A percentile compares a stretch with the other conserved stretches of the same genome.
phyloP scores from a whole-genome alignment of 2,888 invertebrate genomes.

The Mythimna lalbum region DNA sequence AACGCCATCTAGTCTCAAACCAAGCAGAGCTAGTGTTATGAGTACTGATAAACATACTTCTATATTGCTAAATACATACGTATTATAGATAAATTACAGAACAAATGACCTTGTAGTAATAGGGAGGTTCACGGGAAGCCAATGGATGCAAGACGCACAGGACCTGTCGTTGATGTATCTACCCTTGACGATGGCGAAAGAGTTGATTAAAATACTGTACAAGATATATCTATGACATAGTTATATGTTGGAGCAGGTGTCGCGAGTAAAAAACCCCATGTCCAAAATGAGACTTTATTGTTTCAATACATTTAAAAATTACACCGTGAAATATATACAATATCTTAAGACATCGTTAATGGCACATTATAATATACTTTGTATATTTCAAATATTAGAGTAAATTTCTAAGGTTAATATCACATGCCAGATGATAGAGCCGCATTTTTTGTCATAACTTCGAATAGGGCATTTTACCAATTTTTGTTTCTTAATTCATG shows the following conservation, averaged over 20 bases:
- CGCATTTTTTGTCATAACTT: neutral
- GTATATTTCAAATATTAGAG: neutral
- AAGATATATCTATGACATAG: neutral
- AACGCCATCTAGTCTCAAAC: too few species aligned
- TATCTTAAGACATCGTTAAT: constrained; percentile 3
- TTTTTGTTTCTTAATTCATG: too few species aligned
- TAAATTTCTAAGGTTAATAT: constrained; percentile 7
- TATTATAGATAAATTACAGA: too few species aligned
- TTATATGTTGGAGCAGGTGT: constrained; percentile 47
- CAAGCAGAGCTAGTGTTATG: too few species aligned
- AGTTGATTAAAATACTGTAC: neutral
- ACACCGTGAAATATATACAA: constrained; percentile 30
- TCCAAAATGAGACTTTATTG: constrained; percentile 40
- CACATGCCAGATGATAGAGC: neutral
- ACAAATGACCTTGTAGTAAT: too few species aligned
- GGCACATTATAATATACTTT: constrained; percentile 5
- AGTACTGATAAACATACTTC: too few species aligned
- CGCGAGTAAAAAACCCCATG: constrained; percentile 27
- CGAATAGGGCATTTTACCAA: neutral
- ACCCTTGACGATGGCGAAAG: neutral
- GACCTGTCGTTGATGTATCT: neutral
- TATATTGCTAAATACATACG: too few species aligned
- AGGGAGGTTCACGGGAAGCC: too few species aligned
- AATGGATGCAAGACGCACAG: too few species aligned
- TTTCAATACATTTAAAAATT: constrained; percentile 28